Evolutionary conservation across 2,113 vertebrate genomes (phyloP).

Genomic region (Uropsilus gracilis): DNA sequence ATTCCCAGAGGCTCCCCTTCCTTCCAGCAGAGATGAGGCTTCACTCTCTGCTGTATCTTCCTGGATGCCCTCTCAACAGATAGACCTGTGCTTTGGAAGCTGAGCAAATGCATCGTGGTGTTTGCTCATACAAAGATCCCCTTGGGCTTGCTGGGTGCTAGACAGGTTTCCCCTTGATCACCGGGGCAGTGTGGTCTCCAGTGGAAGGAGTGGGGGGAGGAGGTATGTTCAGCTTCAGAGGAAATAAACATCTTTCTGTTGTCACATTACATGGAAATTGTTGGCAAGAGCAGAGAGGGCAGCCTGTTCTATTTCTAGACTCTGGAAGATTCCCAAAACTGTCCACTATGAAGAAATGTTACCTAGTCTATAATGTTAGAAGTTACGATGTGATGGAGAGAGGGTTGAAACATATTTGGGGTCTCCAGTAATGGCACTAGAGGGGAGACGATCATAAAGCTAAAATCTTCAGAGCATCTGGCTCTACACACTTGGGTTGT

Average conservation of each 20-base stretch:
- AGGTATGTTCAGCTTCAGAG: neutral
- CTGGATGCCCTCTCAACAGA: neutral
- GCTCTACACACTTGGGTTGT: neutral
- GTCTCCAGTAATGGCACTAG: neutral
- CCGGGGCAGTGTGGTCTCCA: neutral
- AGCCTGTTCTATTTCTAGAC: slow-evolving; percentile 52
- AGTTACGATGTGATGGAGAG: neutral
- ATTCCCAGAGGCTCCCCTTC: neutral
- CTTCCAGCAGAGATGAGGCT: neutral
- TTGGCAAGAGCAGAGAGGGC: neutral
- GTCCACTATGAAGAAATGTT: slow-evolving; percentile 69
- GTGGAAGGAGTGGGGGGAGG: neutral
- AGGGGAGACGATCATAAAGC: neutral
- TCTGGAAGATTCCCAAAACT: slow-evolving; percentile 71
- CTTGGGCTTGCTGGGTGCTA: slow-evolving; percentile 15
- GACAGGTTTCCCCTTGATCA: neutral
- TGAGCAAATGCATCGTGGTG: neutral
- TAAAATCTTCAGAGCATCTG: neutral
- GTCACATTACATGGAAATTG: neutral
- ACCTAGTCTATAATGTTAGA: neutral
- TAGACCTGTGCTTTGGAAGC: neutral
- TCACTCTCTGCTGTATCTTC: neutral
- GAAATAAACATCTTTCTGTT: neutral
- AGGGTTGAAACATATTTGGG: neutral
- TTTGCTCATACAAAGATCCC: slow-evolving; percentile 55